Evolutionary conservation across 2,888 invertebrate genomes (phyloP).

Genomic region (Gastrophysa polygoni): DNA sequence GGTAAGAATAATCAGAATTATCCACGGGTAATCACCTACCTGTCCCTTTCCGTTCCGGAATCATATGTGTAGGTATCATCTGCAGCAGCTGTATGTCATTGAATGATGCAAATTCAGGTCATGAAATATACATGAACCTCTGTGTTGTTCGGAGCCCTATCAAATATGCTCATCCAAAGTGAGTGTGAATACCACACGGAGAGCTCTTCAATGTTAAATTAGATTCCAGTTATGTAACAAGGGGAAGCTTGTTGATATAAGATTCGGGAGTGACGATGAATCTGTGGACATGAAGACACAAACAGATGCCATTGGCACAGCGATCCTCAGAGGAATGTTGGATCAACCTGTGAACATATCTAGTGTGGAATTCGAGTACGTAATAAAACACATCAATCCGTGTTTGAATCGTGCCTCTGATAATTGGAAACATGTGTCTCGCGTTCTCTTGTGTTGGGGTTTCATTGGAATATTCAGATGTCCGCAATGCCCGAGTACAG

Average conservation of each 20-base stretch:
- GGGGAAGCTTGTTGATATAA: constrained; percentile 20
- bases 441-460: not conserved
- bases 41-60: too few species aligned
- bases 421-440: constrained; percentile 1
- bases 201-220: constrained; percentile 13
- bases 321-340: not conserved
- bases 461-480: not conserved
- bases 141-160: not conserved
- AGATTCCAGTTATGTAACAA: constrained; percentile 16
- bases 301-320: not conserved
- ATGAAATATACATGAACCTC: not conserved
- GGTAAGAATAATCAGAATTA: too few species aligned
- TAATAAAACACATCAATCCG: not conserved
- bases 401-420: not conserved
- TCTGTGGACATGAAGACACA: constrained; percentile 7
- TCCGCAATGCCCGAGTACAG: not conserved
- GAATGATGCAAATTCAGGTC: too few species aligned
- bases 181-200: constrained; percentile 5
- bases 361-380: not conserved
- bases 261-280: constrained; percentile 8
- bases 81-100: too few species aligned
- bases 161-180: not conserved
- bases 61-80: too few species aligned
- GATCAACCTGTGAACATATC: not conserved
- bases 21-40: too few species aligned